Base-by-base conservation (phyloP, 2,113 vertebrate species). In the Glaucidium brasilianum region DNA sequence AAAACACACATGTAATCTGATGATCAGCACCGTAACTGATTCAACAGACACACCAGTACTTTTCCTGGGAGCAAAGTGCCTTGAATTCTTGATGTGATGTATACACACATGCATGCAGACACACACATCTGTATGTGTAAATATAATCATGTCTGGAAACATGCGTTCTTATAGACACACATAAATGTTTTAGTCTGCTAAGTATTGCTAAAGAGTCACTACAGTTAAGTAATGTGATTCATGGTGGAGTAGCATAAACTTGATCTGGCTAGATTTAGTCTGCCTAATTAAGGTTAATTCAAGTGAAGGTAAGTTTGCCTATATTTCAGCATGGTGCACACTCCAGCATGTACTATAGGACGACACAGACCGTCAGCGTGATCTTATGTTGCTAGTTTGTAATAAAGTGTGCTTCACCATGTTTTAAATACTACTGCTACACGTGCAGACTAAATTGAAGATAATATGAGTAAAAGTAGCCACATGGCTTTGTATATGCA, bases 81-180 rank as follows among this genome's bases (percentile, higher is more conserved):
- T 69, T 79, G 67, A 82, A 66, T 55, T 79, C 62, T 85, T 62
- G 10, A 45, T 77, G 62, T 53, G 58, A 13, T 49, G 23, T 45
- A n/a, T 26, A 16, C 10, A n/a, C 10, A n/a, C n/a, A 11, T 18
- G 23, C 34, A 71, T 0, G 0, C 30, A 47, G 23, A n/a, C 13
- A 41, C 35, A 64, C 34, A 55, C 22, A 19, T 7, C 34, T 72
- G 39, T 39, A 6, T 34, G 10, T 20, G 13, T 25, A 76, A 71
- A 67, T 21, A 9, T 11, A 15, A 15, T 69, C 34, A 79, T 26
- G 13, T 21, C 29, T 88, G 41, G 37, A 78, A 56, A 43, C 37
- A 85, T 26, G n/a, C 18, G 12, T 39, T 20, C 13, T 60, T 45
- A 43, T 12, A 88, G 25, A 47, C 14, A 49, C 17, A 29, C 15